Evolutionary conservation across 2,113 vertebrate genomes (phyloP).

Genomic region (Lasiurus borealis): DNA sequence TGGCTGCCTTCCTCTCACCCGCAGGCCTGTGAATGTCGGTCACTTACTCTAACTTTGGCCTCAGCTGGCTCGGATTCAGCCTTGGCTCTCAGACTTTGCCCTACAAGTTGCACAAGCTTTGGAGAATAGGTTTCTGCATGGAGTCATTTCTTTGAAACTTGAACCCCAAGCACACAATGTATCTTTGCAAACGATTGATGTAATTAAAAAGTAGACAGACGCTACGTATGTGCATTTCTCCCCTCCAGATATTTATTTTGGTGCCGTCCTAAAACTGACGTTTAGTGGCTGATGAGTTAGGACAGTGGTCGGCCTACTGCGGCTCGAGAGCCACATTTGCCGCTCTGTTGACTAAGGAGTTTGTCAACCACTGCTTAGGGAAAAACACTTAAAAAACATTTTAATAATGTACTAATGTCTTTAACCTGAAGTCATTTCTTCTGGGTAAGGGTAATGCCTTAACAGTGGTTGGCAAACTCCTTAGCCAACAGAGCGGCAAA

Average conservation of each 20-base stretch:
- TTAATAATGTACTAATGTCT: no score
- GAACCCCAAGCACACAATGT: neutral
- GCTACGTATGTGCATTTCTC: neutral
- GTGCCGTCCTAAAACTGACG: neutral
- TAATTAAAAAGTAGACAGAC: slow-evolving; percentile 17
- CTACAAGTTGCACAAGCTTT: neutral
- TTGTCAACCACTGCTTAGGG: no score
- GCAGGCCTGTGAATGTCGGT: neutral
- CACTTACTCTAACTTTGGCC: neutral
- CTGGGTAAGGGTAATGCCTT: no score
- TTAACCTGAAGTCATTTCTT: no score
- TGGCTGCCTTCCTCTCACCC: neutral
- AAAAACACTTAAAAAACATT: no score
- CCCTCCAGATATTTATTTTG: neutral
- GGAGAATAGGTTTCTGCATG: neutral
- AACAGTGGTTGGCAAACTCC: no score
- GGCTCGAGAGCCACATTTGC: no score
- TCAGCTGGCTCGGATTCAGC: neutral
- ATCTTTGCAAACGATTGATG: slow-evolving; percentile 20
- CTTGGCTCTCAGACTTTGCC: neutral
- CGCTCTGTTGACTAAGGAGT: no score
- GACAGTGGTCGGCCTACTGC: neutral
- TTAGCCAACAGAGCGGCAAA: no score
- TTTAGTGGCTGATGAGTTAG: neutral
- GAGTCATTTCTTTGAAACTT: slow-evolving; percentile 64